A percentile compares a stretch with the other conserved stretches of the same genome.
Conservation (phyloP, 2,888 invertebrate species). For the Buathra laborator region DNA sequence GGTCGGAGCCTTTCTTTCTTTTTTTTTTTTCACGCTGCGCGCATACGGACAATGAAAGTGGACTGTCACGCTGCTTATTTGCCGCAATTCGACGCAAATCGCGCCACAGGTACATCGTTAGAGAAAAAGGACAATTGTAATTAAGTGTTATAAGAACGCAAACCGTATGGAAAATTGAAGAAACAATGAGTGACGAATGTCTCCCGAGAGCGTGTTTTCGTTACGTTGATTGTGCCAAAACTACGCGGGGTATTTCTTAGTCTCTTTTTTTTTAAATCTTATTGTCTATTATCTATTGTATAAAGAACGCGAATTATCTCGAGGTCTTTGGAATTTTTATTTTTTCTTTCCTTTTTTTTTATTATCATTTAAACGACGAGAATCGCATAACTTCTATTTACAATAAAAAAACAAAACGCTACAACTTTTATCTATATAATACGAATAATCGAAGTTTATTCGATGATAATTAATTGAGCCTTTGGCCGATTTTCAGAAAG, state of each 20-base stretch:
- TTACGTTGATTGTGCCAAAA: not conserved
- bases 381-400: constrained; percentile 25
- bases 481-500: constrained; percentile 50
- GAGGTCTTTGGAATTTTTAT: not conserved
- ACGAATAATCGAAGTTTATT: not conserved
- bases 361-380: not conserved
- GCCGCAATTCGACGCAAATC: not conserved
- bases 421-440: not conserved
- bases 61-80: constrained; percentile 61
- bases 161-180: constrained; percentile 38
- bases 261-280: not conserved
- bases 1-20: constrained; percentile 5
- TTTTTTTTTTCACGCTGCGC: constrained; percentile 64
- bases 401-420: constrained; percentile 10
- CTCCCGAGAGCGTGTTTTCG: not conserved
- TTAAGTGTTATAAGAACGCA: constrained; percentile 50
- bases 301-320: not conserved
- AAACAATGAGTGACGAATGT: constrained; percentile 11
- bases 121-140: constrained; percentile 45
- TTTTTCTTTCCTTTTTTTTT: not conserved
- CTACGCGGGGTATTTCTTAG: not conserved
- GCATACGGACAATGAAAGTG: constrained; percentile 66
- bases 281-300: not conserved
- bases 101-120: not conserved
- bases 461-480: not conserved